These are phyloP conservation scores for Nycteola revayana DNA, from an alignment of 2,888 invertebrate genomes.

Conservation along the genomic window DNA sequence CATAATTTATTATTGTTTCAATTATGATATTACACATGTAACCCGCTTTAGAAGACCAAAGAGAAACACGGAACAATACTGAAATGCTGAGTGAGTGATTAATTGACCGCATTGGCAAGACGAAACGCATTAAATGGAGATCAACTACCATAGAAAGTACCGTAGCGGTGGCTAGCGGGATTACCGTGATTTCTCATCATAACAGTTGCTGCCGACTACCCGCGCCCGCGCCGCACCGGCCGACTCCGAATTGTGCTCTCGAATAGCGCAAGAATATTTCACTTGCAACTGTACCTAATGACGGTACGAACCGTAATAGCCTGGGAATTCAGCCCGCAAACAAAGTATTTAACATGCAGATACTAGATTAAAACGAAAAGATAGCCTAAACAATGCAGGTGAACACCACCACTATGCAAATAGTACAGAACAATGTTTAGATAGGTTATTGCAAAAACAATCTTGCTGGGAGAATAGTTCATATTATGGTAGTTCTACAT, in stretches of 20 bases:
- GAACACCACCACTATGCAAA: slow-evolving; percentile 57
- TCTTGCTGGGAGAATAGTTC: slow-evolving; percentile 42
- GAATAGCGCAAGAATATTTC: slow-evolving; percentile 67
- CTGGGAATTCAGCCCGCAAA: slow-evolving; percentile 69
- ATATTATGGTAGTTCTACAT: slow-evolving; percentile 49
- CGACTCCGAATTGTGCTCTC: slow-evolving; percentile 71
- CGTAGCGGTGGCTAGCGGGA: slow-evolving; percentile 76
- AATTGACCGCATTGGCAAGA: slow-evolving; percentile 69
- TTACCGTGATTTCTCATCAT: slow-evolving; percentile 67
- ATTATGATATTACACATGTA: too few relatives aligned
- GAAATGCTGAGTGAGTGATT: slow-evolving; percentile 56
- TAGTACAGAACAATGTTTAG: slow-evolving; percentile 43
- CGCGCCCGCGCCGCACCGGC: slow-evolving; percentile 36
- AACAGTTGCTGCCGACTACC: slow-evolving; percentile 33
- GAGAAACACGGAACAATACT: slow-evolving; percentile 36
- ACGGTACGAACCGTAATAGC: slow-evolving; percentile 64
- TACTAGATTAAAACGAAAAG: slow-evolving; percentile 62
- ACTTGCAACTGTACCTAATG: slow-evolving; percentile 75
- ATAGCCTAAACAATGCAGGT: slow-evolving; percentile 74
- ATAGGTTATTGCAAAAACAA: slow-evolving; percentile 49
- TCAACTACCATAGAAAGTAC: slow-evolving; percentile 71
- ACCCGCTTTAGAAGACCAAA: slow-evolving; percentile 13
- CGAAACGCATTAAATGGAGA: slow-evolving; percentile 72
- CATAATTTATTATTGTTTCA: too few relatives aligned
- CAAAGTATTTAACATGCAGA: slow-evolving; percentile 60